These are phyloP conservation scores for Clanis bilineata DNA, from an alignment of 2,888 invertebrate genomes.

Conservation along the genomic window DNA sequence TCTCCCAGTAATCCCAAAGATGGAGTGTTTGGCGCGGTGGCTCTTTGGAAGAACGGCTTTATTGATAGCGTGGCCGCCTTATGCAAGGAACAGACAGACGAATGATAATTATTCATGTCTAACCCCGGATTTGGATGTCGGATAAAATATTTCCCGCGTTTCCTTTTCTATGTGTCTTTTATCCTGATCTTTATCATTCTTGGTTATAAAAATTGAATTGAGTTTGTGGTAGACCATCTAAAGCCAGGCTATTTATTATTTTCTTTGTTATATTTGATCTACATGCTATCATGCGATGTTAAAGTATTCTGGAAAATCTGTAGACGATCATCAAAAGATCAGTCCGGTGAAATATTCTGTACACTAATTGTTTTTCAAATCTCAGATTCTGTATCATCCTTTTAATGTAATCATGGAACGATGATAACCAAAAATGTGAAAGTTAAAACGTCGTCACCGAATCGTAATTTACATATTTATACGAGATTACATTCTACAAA, in stretches of 20 bases:
- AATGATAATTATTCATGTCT: constrained; percentile 48
- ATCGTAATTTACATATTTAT: background rate
- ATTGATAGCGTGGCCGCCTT: constrained; percentile 44
- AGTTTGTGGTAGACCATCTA: background rate
- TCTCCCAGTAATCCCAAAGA: constrained; percentile 63
- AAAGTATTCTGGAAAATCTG: too few species aligned
- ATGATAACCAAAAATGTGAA: background rate
- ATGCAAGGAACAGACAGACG: constrained; percentile 32
- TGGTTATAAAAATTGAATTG: background rate
- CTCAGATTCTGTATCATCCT: too few species aligned
- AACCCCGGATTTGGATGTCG: constrained; percentile 34
- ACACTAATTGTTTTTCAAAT: too few species aligned
- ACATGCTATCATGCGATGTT: too few species aligned
- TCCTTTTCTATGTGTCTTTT: background rate
- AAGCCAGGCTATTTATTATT: background rate
- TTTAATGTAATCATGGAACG: background rate
- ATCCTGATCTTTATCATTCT: background rate
- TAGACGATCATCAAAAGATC: too few species aligned
- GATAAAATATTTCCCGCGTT: constrained; percentile 23
- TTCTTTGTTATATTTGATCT: background rate
- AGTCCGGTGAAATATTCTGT: too few species aligned
- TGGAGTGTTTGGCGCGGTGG: constrained; percentile 54
- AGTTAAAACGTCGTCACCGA: background rate
- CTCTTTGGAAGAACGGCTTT: constrained; percentile 40
- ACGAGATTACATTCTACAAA: background rate